Evolutionary conservation across 2,888 invertebrate genomes (phyloP).

Genomic region (Drosophila peninsularis): DNA sequence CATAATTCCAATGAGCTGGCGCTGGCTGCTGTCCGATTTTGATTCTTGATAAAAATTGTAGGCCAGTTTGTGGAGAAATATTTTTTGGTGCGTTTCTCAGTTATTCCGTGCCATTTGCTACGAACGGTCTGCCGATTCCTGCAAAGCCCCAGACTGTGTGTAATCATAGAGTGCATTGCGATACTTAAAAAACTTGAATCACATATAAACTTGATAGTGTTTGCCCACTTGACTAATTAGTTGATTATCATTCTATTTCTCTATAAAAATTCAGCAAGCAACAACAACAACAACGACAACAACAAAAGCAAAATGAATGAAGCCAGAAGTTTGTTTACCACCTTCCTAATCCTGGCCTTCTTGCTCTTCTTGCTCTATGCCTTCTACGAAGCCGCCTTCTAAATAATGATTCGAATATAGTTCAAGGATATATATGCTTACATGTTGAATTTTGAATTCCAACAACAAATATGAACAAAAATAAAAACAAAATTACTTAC

Average conservation of each 20-base stretch:
- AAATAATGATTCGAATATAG: slow-evolving; percentile 55
- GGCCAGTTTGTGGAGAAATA: slow-evolving; percentile 79
- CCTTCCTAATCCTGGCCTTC: slow-evolving; percentile 89
- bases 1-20: slow-evolving; percentile 66
- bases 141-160: slow-evolving; percentile 51
- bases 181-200: no score
- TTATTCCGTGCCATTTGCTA: slow-evolving; percentile 83
- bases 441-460: slow-evolving; percentile 72
- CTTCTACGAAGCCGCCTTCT: slow-evolving; percentile 87
- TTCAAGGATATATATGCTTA: slow-evolving; percentile 73
- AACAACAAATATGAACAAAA: slow-evolving; percentile 39
- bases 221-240: slow-evolving; percentile 10
- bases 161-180: slow-evolving; percentile 8
- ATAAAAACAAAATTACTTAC: slow-evolving; percentile 40
- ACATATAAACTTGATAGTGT: not conserved
- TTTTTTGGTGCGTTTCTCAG: slow-evolving; percentile 77
- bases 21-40: slow-evolving; percentile 49
- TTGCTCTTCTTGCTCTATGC: slow-evolving; percentile 89
- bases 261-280: slow-evolving; percentile 38
- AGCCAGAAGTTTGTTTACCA: slow-evolving; percentile 89
- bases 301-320: slow-evolving; percentile 85
- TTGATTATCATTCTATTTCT: slow-evolving; percentile 28
- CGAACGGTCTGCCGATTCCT: slow-evolving; percentile 79
- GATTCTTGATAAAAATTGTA: slow-evolving; percentile 45
- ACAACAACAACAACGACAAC: slow-evolving; percentile 42